These are phyloP conservation scores for Dynastes tityus DNA, from an alignment of 2,888 invertebrate species.

Conservation along the genomic window DNA sequence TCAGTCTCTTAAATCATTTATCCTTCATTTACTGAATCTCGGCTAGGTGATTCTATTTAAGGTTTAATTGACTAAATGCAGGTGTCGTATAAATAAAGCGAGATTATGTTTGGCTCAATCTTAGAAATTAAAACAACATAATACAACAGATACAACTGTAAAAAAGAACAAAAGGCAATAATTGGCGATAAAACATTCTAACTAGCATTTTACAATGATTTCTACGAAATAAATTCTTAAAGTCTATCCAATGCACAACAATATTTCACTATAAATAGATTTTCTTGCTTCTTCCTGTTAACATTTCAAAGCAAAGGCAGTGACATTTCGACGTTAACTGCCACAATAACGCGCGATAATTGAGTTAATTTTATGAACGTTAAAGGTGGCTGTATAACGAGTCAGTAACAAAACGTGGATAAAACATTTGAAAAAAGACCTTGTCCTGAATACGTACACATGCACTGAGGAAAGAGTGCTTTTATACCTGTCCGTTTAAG, in stretches of 20 bases:
- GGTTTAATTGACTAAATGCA: no score
- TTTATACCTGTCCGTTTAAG: not conserved
- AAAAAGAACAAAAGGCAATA: no score
- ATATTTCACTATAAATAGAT: not conserved
- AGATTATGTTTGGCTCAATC: no score
- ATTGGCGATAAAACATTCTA: no score
- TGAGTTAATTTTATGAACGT: not conserved
- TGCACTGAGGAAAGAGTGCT: not conserved
- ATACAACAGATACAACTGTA: no score
- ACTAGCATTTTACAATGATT: not conserved
- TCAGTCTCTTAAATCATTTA: no score
- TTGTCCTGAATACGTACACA: not conserved
- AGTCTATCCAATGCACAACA: not conserved
- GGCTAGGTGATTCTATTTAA: no score
- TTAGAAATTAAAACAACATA: not conserved
- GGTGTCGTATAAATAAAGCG: no score
- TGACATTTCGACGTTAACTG: not conserved
- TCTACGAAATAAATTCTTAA: not conserved
- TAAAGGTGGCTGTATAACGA: not conserved
- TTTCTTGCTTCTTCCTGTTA: not conserved
- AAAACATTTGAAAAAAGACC: not conserved
- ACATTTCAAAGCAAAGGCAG: not conserved
- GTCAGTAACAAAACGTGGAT: not conserved
- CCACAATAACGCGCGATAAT: conserved; percentile 2
- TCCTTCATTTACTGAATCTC: no score